Percentiles rank a stretch among this genome's conserved stretches.
These are phyloP conservation scores for Isaurus tuberculatus DNA, from an alignment of 92 coral and sea anemone genomes.

Conservation along the genomic window DNA sequence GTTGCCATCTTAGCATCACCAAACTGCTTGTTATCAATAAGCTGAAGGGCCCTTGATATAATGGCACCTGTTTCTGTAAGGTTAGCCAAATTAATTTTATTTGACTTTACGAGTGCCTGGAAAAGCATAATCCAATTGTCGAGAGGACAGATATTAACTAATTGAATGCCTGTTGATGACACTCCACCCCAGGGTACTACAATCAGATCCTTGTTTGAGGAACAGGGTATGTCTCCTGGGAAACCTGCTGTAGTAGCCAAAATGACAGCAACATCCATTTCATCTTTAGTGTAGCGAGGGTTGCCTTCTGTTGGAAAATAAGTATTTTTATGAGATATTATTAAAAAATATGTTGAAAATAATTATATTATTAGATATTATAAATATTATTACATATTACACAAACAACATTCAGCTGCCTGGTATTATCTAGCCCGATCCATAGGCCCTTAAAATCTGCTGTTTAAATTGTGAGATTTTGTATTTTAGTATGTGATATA, in stretches of 20 bases:
- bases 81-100: constrained; percentile 53
- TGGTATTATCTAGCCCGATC: constrained; percentile 34
- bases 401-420: constrained; percentile 19
- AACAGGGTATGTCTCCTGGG: constrained; percentile 10
- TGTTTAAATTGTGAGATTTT: constrained; percentile 29
- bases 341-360: neutral
- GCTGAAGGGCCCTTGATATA: constrained; percentile 53
- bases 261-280: constrained; percentile 15
- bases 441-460: constrained; percentile 31
- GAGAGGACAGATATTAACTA: constrained; percentile 64
- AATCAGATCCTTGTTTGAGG: constrained; percentile 10
- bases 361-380: constrained; percentile 7
- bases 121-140: constrained; percentile 74
- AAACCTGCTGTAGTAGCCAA: neutral
- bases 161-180: constrained; percentile 45
- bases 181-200: constrained; percentile 63
- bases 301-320: constrained; percentile 19
- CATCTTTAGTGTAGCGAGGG: constrained; percentile 39
- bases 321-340: constrained; percentile 8
- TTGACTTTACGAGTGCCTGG: constrained; percentile 63
- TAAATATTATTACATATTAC: constrained; percentile 30
- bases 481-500: constrained; percentile 11
- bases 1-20: constrained; percentile 63
- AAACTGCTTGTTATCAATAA: constrained; percentile 50
- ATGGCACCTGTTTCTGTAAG: constrained; percentile 56